Evolutionary conservation across 2,113 vertebrate genomes (phyloP), one percentile per base, ranked within the genome.

Genomic region (Calyptomena viridis): DNA sequence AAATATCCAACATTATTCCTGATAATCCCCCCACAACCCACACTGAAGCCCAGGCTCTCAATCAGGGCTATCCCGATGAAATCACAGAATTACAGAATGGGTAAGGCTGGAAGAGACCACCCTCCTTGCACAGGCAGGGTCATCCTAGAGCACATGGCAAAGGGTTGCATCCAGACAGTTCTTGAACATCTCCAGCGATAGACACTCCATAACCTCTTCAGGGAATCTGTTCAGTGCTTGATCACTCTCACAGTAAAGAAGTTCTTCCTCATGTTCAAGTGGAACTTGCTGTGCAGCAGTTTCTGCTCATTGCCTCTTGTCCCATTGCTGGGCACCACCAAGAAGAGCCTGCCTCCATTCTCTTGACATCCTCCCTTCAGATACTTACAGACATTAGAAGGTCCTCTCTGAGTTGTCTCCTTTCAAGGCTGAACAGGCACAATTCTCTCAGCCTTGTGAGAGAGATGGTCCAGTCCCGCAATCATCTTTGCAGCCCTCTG

Each of bases 171-270:
- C 28, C 33, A 47, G 39, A 40, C 24, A 15, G 2, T 40, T 75
- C 62, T 30, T 31, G 30, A 55, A 0, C 31, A 53, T 55, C 20
- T 53, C 16, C 16, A n/a, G 46, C 0, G 0, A 46, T 39, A 8
- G 20, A 53, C 13, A 30, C 1, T 75, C 19, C n/a, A 31, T 20
- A 35, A 6, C 6, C 8, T 40, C 39, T 47, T 30, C 10, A 24
- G 53, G 1, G n/a, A 60, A 14, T 2, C 46, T 68, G 21, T 47
- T 89, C 40, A 75, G 46, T 21, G 28, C 2, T 0, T 16, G 11
- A 15, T n/a, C 52, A 68, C 12, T 6, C 2, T 3, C 9, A 46
- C 9, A 68, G 13, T 40, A 40, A 46, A 50, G 9, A 37, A 60
- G 13, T 46, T 53, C 46, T 60, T 75, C 28, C 39, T 89, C 11